These are phyloP conservation scores for Rostratula benghalensis DNA, from an alignment of 2,113 vertebrate genomes.

Conservation along the genomic window DNA sequence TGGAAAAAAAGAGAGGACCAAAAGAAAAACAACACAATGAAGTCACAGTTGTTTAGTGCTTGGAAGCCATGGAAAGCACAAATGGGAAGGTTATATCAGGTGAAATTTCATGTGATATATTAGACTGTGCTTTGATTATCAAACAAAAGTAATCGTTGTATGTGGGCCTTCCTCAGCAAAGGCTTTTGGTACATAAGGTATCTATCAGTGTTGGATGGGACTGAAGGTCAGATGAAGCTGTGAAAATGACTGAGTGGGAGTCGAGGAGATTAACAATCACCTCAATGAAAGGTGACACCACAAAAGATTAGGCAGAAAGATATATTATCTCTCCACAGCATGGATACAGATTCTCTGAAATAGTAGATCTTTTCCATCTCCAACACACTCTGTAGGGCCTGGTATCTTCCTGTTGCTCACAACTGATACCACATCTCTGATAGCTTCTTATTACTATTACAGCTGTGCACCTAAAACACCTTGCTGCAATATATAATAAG, in stretches of 20 bases:
- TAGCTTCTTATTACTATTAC: background rate
- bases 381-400: background rate
- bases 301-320: constrained; percentile 28
- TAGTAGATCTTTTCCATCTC: constrained; percentile 10
- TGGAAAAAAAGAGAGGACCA: background rate
- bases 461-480: background rate
- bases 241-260: constrained; percentile 34
- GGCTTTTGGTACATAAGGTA: background rate
- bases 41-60: background rate
- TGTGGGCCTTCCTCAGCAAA: background rate
- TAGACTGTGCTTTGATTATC: background rate
- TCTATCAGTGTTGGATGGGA: background rate
- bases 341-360: background rate
- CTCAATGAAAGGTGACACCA: constrained; percentile 36
- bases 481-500: background rate
- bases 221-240: constrained; percentile 16
- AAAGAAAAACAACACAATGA: background rate
- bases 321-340: constrained; percentile 5
- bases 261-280: background rate
- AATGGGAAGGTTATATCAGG: background rate
- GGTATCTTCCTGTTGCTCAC: background rate
- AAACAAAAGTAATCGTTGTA: background rate
- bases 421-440: background rate
- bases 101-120: background rate
- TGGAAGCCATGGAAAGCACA: background rate